A percentile compares a stretch with the other conserved stretches of the same genome.
Conservation (phyloP, 2,797 vertebrate species). For the Pipistrellus pipistrellus region DNA sequence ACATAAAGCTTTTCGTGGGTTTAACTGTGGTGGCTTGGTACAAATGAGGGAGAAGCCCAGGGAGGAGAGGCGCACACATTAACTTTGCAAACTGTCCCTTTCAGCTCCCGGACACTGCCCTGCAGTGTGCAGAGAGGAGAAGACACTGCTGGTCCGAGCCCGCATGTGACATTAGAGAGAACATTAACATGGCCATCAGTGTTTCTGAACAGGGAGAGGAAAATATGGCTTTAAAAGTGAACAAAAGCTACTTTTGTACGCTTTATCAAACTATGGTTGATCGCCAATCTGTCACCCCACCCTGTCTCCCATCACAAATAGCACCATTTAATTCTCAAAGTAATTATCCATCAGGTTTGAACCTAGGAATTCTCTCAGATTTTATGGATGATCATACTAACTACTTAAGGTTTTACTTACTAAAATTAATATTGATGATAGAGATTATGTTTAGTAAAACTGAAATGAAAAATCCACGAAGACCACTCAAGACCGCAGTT, state of each 20-base stretch:
- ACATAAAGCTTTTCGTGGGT: conserved; percentile 57
- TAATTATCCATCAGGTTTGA: neutral
- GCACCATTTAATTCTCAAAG: neutral
- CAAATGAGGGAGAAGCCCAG: conserved; percentile 51
- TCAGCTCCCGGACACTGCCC: conserved; percentile 57
- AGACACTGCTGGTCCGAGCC: conserved; percentile 51
- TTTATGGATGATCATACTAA: neutral
- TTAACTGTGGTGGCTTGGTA: neutral
- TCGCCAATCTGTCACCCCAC: neutral
- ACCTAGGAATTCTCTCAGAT: neutral
- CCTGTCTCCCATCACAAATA: neutral
- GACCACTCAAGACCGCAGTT: neutral
- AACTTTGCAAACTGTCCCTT: conserved; percentile 80
- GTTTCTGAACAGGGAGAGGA: conserved; percentile 32
- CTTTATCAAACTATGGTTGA: conserved; percentile 7
- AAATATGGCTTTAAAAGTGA: neutral
- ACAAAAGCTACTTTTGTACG: neutral
- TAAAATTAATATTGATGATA: neutral
- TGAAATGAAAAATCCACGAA: conserved; percentile 15
- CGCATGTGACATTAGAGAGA: conserved; percentile 48
- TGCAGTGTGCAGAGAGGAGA: conserved; percentile 54
- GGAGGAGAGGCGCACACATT: conserved; percentile 46
- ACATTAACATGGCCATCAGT: conserved; percentile 57
- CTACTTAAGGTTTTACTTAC: neutral
- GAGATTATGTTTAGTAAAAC: conserved; percentile 16